phyloP scores from a whole-genome alignment of 2,797 vertebrate species.

The Heliangelus exortis region DNA sequence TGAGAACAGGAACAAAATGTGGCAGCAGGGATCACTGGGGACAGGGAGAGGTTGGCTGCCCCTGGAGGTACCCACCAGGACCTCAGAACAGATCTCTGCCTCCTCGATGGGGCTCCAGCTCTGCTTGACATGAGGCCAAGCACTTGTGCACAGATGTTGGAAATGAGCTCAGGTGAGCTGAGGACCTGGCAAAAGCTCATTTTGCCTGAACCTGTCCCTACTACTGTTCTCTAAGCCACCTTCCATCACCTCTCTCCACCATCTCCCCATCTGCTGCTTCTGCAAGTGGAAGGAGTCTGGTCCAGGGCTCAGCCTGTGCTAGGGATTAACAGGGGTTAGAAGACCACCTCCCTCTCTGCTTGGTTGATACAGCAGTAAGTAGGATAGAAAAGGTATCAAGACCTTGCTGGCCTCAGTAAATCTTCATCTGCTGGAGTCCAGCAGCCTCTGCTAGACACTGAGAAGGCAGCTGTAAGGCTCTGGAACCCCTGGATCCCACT shows the following conservation, averaged over 20 bases:
- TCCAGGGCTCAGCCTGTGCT: background rate
- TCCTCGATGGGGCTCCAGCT: background rate
- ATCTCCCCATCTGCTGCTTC: background rate
- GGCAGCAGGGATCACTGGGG: background rate
- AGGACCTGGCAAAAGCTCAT: background rate
- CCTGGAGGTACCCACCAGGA: background rate
- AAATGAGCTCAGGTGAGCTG: background rate
- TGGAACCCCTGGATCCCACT: background rate
- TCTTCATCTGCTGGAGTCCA: background rate
- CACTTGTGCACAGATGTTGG: background rate
- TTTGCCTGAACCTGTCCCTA: background rate
- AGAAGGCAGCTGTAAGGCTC: background rate
- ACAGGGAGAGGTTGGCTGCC: background rate
- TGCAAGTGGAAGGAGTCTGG: background rate
- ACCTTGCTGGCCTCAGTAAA: background rate
- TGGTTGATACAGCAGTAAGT: background rate
- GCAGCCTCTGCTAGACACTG: background rate
- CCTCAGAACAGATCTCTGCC: background rate
- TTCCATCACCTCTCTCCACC: background rate
- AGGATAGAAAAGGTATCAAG: background rate
- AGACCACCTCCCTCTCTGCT: background rate
- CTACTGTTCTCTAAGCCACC: accelerated
- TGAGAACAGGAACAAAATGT: background rate
- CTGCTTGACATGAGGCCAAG: accelerated
- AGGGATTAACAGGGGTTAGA: accelerated